These are phyloP conservation scores for Copidosoma aretas DNA, from an alignment of 2,888 invertebrate species.

Conservation along the genomic window DNA sequence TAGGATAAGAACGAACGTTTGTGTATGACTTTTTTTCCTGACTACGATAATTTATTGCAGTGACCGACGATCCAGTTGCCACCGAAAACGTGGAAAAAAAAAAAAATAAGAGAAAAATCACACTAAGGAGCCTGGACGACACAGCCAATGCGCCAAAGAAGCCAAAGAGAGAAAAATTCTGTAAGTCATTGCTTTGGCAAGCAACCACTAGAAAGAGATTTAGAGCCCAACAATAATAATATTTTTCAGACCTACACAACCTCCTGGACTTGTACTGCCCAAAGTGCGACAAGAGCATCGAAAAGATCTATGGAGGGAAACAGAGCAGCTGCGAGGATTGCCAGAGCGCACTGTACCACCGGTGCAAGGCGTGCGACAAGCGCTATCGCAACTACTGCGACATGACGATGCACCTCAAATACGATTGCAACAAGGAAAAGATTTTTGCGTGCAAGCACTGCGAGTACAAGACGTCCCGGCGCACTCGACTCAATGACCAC, in stretches of 20 bases:
- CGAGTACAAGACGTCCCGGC: background rate
- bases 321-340: background rate
- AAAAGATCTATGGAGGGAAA: conserved; percentile 16
- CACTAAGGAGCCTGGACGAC: too few relatives aligned
- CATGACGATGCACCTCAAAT: conserved; percentile 28
- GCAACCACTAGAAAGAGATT: too few relatives aligned
- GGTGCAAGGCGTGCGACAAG: conserved; percentile 10
- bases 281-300: background rate
- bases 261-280: background rate
- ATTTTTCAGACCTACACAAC: conserved; percentile 19
- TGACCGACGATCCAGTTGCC: too few relatives aligned
- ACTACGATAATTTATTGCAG: too few relatives aligned
- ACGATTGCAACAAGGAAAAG: conserved; percentile 14
- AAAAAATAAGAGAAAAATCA: too few relatives aligned
- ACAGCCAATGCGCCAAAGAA: too few relatives aligned
- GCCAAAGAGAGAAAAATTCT: too few relatives aligned
- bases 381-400: conserved; percentile 21
- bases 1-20: too few relatives aligned
- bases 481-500: conserved; percentile 11
- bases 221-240: background rate
- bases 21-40: too few relatives aligned
- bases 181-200: too few relatives aligned
- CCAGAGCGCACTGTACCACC: background rate
- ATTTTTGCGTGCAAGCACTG: conserved; percentile 6
- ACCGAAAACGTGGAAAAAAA: too few relatives aligned